These are phyloP conservation scores for Eupelmus urozonus DNA, from an alignment of 2,888 invertebrate species.

Conservation along the genomic window DNA sequence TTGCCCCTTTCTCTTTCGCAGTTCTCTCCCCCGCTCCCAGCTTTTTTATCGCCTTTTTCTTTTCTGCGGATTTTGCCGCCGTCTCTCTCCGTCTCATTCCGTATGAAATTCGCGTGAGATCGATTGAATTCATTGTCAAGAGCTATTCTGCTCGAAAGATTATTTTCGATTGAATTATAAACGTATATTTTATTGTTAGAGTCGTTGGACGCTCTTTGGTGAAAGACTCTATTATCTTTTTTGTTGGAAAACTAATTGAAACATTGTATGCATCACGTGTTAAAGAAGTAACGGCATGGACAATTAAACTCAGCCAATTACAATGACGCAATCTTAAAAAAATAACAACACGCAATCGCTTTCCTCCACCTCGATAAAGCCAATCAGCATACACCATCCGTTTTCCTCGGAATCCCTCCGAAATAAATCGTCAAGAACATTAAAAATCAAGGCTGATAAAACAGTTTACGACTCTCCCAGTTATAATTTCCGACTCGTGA, in stretches of 20 bases:
- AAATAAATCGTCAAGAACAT: neutral
- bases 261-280: no score
- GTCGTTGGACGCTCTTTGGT: no score
- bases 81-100: neutral
- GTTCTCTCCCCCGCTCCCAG: no score
- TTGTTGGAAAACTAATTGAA: no score
- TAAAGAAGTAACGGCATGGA: no score
- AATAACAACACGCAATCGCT: no score
- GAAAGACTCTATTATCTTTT: no score
- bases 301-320: no score
- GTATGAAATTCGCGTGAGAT: conserved; percentile 1
- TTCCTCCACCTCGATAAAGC: no score
- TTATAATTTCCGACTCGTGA: neutral
- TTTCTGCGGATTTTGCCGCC: conserved; percentile 4
- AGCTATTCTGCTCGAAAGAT: neutral
- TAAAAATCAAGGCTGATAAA: neutral
- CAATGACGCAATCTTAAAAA: no score
- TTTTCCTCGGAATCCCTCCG: no score
- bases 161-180: neutral
- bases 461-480: neutral
- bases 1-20: conserved; percentile 39
- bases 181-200: neutral
- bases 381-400: no score
- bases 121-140: neutral
- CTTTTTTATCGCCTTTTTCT: neutral